Evolutionary conservation across 2,113 vertebrate genomes (phyloP).

Genomic region (Nansenia antarctica): DNA sequence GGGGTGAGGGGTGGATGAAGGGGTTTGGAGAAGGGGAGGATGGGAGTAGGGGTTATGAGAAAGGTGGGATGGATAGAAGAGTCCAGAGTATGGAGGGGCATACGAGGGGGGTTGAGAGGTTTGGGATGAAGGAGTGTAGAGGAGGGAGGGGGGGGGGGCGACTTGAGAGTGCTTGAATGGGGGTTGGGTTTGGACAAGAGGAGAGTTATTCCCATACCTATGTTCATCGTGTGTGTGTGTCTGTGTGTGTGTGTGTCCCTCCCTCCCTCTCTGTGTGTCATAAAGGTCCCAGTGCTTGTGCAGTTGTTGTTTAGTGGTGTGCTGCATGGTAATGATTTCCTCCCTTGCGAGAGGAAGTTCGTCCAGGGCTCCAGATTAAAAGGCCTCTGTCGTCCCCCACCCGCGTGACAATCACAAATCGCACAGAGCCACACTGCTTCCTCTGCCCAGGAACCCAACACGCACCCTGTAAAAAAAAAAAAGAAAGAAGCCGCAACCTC

Average conservation of each 20-base stretch:
- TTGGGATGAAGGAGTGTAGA: neutral
- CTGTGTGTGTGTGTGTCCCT: too few species aligned
- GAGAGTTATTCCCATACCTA: too few species aligned
- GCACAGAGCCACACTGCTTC: constrained; percentile 48
- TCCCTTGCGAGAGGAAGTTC: constrained; percentile 36
- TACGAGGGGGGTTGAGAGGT: neutral
- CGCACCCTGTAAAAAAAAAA: constrained; percentile 63
- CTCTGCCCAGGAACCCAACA: constrained; percentile 54
- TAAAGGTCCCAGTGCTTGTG: constrained; percentile 51
- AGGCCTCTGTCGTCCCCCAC: constrained; percentile 42
- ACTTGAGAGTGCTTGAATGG: constrained; percentile 21
- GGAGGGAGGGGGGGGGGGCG: neutral
- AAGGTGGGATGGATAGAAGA: constrained; percentile 49
- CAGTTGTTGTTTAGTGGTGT: constrained; percentile 48
- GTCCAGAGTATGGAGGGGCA: constrained; percentile 12
- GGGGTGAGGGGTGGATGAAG: neutral
- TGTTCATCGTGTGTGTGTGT: too few species aligned
- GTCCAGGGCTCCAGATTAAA: constrained; percentile 62
- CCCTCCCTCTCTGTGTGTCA: too few species aligned
- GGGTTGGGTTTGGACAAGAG: too few species aligned
- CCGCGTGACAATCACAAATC: constrained; percentile 63
- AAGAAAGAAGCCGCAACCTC: constrained; percentile 56
- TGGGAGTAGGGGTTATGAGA: constrained; percentile 65
- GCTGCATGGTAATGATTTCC: constrained; percentile 63
- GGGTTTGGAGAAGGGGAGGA: constrained; percentile 66